Conservation (phyloP, 2,113 vertebrate genomes). For the Tor tambroides region DNA sequence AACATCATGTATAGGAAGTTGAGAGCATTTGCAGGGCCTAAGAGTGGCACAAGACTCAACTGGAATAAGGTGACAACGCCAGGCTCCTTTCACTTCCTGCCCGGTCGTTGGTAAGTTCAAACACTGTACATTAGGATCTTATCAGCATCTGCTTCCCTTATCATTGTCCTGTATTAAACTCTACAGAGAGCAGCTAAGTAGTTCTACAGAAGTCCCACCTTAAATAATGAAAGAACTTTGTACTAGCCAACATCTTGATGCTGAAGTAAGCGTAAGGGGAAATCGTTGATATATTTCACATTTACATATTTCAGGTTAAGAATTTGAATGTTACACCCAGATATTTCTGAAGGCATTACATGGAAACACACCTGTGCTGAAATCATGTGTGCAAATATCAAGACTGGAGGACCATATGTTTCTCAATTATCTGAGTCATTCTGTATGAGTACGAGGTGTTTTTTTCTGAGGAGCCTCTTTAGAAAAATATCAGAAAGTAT, state of each 20-base stretch:
- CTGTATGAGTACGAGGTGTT: not conserved
- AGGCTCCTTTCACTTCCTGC: constrained; percentile 1
- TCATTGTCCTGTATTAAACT: not conserved
- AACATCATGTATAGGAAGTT: constrained; percentile 26
- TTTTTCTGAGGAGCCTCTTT: not conserved
- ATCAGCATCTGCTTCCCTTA: not conserved
- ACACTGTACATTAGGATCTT: not conserved
- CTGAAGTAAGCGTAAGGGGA: not conserved
- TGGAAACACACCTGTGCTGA: not conserved
- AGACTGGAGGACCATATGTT: no score
- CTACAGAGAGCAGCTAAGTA: not conserved
- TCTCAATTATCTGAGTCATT: not conserved
- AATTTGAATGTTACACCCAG: no score
- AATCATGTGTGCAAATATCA: not conserved
- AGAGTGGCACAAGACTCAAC: not conserved
- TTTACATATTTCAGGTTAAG: not conserved
- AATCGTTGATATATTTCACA: no score
- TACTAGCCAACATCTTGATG: not conserved
- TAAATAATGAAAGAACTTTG: not conserved
- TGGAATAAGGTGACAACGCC: constrained; percentile 16
- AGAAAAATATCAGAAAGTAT: no score
- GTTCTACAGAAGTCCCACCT: not conserved
- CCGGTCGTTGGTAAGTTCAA: not conserved
- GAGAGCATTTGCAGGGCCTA: constrained; percentile 1
- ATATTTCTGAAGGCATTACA: not conserved